A percentile compares a stretch with the other conserved stretches of the same genome.
phyloP scores from a whole-genome alignment of 2,797 vertebrate species.

The Rallus crepitans region DNA sequence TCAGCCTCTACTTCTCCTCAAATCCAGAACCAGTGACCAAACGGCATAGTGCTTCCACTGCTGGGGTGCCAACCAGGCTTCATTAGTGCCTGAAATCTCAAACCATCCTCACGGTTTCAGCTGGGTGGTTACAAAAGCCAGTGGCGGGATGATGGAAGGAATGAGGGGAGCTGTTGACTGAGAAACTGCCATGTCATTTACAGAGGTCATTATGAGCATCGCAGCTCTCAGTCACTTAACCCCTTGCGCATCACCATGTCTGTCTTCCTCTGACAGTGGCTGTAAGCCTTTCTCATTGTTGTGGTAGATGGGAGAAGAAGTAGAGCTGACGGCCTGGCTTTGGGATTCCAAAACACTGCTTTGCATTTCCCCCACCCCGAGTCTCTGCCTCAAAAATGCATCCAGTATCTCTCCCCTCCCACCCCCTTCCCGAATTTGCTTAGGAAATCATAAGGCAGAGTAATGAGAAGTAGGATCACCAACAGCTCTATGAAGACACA shows the following conservation, averaged over 20 bases:
- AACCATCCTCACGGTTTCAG: neutral
- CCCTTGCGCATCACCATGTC: neutral
- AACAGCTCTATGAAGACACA: conserved; percentile 83
- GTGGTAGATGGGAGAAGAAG: conserved; percentile 60
- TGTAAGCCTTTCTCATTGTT: conserved; percentile 14
- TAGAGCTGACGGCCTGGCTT: neutral
- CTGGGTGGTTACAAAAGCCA: neutral
- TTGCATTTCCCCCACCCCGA: conserved; percentile 40
- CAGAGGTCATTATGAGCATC: conserved; percentile 54
- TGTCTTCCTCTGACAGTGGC: neutral
- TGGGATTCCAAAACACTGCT: conserved; percentile 57
- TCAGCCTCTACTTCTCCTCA: conserved; percentile 64
- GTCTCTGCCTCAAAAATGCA: conserved; percentile 55
- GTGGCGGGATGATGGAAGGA: neutral
- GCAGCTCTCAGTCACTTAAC: conserved; percentile 29
- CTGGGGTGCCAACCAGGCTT: neutral
- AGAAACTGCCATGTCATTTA: conserved; percentile 58
- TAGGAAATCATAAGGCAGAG: conserved; percentile 74
- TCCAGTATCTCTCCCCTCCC: neutral
- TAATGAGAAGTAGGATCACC: conserved; percentile 78
- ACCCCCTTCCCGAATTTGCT: conserved; percentile 42
- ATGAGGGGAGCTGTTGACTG: neutral
- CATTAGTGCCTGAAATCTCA: neutral
- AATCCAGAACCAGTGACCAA: conserved; percentile 53
- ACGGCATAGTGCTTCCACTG: neutral